Evolutionary conservation across 2,888 invertebrate species (phyloP).

Genomic region (Malthinus flaveolus): DNA sequence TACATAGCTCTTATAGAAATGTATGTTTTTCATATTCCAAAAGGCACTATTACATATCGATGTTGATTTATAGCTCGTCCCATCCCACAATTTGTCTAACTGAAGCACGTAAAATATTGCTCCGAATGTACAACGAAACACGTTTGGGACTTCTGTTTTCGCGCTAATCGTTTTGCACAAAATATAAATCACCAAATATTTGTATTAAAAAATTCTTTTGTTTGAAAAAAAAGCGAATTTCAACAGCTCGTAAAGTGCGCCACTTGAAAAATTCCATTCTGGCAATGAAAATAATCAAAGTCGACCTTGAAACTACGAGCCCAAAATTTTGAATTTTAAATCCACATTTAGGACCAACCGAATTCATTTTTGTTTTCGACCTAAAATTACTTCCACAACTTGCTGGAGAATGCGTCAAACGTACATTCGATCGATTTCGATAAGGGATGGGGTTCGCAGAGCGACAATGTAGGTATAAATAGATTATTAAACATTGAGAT

Average conservation of each 20-base stretch:
- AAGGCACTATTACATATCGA: slow-evolving; percentile 12
- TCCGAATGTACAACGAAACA: slow-evolving; percentile 8
- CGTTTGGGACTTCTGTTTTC: slow-evolving; percentile 7
- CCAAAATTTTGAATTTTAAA: no score
- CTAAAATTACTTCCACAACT: no score
- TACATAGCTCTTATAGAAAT: slow-evolving; percentile 2
- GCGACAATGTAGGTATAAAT: no score
- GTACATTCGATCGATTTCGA: no score
- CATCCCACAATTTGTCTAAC: slow-evolving; percentile 12
- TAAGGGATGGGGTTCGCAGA: no score
- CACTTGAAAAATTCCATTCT: no score
- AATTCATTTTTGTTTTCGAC: no score
- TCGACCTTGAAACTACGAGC: no score
- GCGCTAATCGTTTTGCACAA: slow-evolving; percentile 4
- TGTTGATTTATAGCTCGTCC: slow-evolving; percentile 15
- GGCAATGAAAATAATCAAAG: no score
- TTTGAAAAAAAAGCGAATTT: neutral
- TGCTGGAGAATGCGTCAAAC: no score
- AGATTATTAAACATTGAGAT: no score
- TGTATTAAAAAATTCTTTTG: neutral
- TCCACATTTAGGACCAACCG: no score
- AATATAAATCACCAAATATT: slow-evolving; percentile 2
- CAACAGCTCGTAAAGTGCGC: neutral
- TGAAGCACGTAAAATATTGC: slow-evolving; percentile 10
- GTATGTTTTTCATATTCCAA: slow-evolving; percentile 12